Evolutionary conservation across 2,888 invertebrate species (phyloP).

Genomic region (Anagyrus pseudococci): DNA sequence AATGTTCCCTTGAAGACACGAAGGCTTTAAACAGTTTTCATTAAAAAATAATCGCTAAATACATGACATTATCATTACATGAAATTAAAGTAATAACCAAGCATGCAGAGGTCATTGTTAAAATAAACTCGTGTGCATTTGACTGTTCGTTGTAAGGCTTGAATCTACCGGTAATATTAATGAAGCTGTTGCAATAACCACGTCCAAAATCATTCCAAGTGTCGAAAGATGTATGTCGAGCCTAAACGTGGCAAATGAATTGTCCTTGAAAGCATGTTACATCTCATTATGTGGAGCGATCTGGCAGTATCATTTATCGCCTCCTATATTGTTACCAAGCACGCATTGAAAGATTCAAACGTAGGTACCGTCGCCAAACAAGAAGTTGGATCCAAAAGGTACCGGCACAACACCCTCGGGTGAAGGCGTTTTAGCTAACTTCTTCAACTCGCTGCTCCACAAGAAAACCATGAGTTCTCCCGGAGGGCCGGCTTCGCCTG

Average conservation of each 20-base stretch:
- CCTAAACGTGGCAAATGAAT: slow-evolving; percentile 1
- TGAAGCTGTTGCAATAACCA: slow-evolving; percentile 16
- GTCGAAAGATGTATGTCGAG: neutral
- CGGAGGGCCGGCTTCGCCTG: slow-evolving; percentile 61
- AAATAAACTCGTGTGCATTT: slow-evolving; percentile 24
- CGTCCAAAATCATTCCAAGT: slow-evolving; percentile 11
- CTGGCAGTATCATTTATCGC: slow-evolving; percentile 28
- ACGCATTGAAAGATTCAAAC: slow-evolving; percentile 42
- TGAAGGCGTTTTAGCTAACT: slow-evolving; percentile 95
- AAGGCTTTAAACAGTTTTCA: neutral
- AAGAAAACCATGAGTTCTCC: slow-evolving; percentile 80
- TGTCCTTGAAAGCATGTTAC: slow-evolving; percentile 54
- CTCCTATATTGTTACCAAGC: slow-evolving; percentile 37
- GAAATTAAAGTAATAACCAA: slow-evolving; percentile 1
- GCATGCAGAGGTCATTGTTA: slow-evolving; percentile 27
- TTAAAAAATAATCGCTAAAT: neutral
- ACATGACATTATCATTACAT: neutral
- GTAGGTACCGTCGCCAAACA: slow-evolving; percentile 70
- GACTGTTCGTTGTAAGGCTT: slow-evolving; percentile 34
- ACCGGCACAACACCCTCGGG: slow-evolving; percentile 75
- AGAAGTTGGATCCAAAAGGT: slow-evolving; percentile 67
- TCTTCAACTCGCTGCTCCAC: slow-evolving; percentile 96
- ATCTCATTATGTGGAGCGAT: slow-evolving; percentile 55
- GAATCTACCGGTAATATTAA: slow-evolving; percentile 2
- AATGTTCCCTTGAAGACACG: too few species aligned